These are phyloP conservation scores for Phataginus tetradactyla DNA, from an alignment of 2,797 vertebrate genomes.

Conservation along the genomic window DNA sequence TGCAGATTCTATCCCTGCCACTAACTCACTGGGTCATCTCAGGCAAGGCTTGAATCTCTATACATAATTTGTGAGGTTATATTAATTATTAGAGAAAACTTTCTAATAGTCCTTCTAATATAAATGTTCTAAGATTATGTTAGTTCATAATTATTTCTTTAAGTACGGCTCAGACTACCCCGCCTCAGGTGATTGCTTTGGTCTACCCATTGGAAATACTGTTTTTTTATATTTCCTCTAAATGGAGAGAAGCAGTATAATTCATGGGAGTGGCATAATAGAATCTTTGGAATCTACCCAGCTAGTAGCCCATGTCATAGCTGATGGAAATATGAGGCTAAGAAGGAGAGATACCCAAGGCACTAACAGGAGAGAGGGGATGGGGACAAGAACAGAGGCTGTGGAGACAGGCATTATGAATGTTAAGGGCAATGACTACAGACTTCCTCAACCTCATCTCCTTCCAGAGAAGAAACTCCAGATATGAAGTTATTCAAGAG, in stretches of 20 bases:
- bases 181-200: not conserved
- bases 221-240: slow-evolving; percentile 9
- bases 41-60: not conserved
- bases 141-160: not conserved
- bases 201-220: not conserved
- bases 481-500: not conserved
- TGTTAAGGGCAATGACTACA: not conserved
- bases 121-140: not conserved
- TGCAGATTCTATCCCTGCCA: not conserved
- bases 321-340: not conserved
- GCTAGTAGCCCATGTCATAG: not conserved
- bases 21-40: slow-evolving; percentile 3
- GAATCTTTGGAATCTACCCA: not conserved
- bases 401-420: not conserved
- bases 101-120: not conserved
- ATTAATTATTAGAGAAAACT: not conserved
- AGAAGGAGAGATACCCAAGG: not conserved
- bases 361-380: not conserved
- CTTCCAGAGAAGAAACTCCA: slow-evolving; percentile 16
- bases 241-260: not conserved
- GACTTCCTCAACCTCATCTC: not conserved
- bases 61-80: slow-evolving; percentile 33
- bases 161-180: not conserved
- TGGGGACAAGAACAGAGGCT: not conserved
- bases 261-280: not conserved